phyloP scores from a whole-genome alignment of 2,797 vertebrate species.

The Tympanoctomys barrerae region DNA sequence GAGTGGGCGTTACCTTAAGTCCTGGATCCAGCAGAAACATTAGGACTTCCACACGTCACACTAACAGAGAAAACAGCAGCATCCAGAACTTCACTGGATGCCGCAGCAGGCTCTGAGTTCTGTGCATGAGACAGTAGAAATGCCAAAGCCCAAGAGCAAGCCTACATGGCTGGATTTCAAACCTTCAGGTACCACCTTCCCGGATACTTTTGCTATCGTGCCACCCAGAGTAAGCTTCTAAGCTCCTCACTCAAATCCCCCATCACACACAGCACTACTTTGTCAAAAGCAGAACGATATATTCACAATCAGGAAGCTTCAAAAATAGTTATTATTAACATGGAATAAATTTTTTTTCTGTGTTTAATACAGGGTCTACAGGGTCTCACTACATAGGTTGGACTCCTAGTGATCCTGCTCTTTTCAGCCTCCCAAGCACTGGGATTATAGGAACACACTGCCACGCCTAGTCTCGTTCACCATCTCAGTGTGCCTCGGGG shows the following conservation, averaged over 20 bases:
- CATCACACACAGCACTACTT: background rate
- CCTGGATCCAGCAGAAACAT: background rate
- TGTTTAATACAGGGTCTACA: too few species aligned
- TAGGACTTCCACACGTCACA: background rate
- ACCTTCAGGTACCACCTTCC: background rate
- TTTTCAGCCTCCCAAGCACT: too few species aligned
- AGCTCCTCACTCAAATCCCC: background rate
- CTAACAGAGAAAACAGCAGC: background rate
- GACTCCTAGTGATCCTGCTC: too few species aligned
- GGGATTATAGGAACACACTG: too few species aligned
- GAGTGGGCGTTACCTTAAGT: background rate
- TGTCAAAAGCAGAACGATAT: background rate
- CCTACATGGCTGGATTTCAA: background rate
- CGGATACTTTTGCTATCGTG: fast-evolving
- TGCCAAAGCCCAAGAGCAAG: background rate
- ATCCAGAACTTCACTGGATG: background rate
- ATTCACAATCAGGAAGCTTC: background rate
- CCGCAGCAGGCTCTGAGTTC: background rate
- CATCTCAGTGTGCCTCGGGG: too few species aligned
- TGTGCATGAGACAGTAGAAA: background rate
- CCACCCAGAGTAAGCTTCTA: too few species aligned
- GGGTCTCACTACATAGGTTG: too few species aligned
- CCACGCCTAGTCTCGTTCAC: too few species aligned
- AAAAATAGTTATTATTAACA: background rate
- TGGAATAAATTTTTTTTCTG: background rate